Percentiles rank a stretch among this genome's conserved stretches.
phyloP scores from a whole-genome alignment of 2,888 invertebrate species.

The Apoda limacodes region DNA sequence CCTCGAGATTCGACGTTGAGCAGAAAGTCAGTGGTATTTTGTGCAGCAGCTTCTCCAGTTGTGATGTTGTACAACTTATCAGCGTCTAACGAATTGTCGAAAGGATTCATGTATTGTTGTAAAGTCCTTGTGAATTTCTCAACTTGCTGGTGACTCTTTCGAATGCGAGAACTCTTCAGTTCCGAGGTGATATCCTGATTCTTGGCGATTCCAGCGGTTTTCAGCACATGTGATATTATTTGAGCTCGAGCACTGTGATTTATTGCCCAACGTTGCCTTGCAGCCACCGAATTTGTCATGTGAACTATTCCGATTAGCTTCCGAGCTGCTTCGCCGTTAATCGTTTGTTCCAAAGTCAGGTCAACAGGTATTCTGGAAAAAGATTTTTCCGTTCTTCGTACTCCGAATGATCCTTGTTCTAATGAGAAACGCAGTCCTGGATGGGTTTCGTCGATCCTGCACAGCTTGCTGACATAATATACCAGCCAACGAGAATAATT shows the following conservation, averaged over 20 bases:
- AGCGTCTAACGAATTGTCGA: neutral
- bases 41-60: conserved; percentile 4
- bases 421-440: conserved; percentile 12
- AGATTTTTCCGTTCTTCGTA: conserved; percentile 20
- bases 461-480: conserved; percentile 12
- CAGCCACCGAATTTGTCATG: conserved; percentile 22
- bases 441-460: conserved; percentile 15
- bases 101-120: neutral
- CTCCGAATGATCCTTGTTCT: conserved; percentile 9
- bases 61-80: conserved; percentile 3
- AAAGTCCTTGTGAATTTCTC: neutral
- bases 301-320: conserved; percentile 19
- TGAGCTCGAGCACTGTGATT: conserved; percentile 2
- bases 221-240: conserved; percentile 4
- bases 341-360: conserved; percentile 26
- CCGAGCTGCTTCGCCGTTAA: conserved; percentile 30
- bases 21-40: conserved; percentile 1
- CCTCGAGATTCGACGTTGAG: conserved; percentile 2
- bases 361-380: conserved; percentile 24
- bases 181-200: conserved; percentile 5
- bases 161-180: neutral
- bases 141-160: neutral
- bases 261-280: conserved; percentile 23
- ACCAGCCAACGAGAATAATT: conserved; percentile 14
- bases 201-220: conserved; percentile 1